Base-by-base conservation (phyloP, 2,888 invertebrate species). In the Platycheirus albimanus region DNA sequence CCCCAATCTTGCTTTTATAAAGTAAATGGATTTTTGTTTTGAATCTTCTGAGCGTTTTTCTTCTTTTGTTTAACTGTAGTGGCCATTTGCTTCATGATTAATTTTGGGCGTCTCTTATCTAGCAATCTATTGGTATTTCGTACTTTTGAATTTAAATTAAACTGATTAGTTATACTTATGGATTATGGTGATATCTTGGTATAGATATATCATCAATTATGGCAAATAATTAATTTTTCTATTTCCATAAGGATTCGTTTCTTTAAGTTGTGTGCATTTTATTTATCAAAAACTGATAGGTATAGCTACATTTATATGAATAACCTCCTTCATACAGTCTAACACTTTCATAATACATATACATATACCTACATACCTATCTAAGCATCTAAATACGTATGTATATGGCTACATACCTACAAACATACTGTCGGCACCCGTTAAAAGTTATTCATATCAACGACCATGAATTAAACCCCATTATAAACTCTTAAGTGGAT, bases 21-120 rank as follows among this genome's bases (percentile, higher is more conserved):
- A 83, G 78, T 83, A 83, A 78, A 83, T 83, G 69, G 64, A 69
- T 74, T 72, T 61, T 70, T 80, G 54, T 67, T 78, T 58, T 78
- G 54, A 52, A 71, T 54, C 69, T 75, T 56, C 17, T 69, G 63
- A 63, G 56, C 38, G 75, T 80, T 75, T 80, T 58, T 41, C 56
- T 58, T 69, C 45, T 45, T 69, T 83, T 78, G 63, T 69, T 72
- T 83, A 83, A 77, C 49, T 69, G 69, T 72, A 78, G 77, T 83
- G 69, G 78, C 72, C 72, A 78, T 78, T 83, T 83, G 72, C 78
- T 83, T 78, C 72, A 74, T 74, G 69, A 78, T 83, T 66, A 83
- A 83, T 83, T 77, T 77, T 77, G 81, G 80, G 80, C 75, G 80
- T 75, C 80, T 75, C 80, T 70, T 75, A 75, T 80, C 56, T 47